Conservation (phyloP, 2,888 invertebrate genomes). For the Geotrupes spiniger region DNA sequence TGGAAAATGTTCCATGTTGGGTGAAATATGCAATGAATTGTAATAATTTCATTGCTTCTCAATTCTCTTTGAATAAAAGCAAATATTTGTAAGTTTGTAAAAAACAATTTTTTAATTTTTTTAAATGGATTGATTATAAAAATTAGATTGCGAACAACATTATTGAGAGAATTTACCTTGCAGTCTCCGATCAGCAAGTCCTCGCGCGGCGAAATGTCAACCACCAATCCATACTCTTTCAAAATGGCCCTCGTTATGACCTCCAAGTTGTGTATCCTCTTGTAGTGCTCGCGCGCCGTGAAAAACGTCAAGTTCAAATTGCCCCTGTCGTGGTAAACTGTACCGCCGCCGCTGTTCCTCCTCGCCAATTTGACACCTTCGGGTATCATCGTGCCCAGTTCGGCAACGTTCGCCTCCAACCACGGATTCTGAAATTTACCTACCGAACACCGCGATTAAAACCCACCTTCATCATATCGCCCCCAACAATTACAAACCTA, state of each 20-base stretch:
- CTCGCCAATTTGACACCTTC: slow-evolving; percentile 63
- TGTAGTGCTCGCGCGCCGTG: slow-evolving; percentile 76
- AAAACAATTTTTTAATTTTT: not conserved
- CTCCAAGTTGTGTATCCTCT: slow-evolving; percentile 83
- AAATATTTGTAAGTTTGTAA: not conserved
- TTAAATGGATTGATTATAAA: too few relatives aligned
- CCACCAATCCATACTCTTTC: slow-evolving; percentile 75
- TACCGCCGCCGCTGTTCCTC: slow-evolving; percentile 93
- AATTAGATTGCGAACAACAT: not conserved
- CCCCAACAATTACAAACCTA: slow-evolving; percentile 60
- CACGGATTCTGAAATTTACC: slow-evolving; percentile 97
- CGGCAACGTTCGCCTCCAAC: slow-evolving; percentile 79
- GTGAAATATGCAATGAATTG: too few relatives aligned
- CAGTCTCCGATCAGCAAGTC: slow-evolving; percentile 80
- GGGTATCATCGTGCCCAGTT: slow-evolving; percentile 42
- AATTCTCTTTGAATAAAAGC: not conserved
- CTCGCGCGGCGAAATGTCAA: slow-evolving; percentile 76
- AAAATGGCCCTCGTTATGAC: slow-evolving; percentile 80
- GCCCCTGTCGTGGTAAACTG: slow-evolving; percentile 94
- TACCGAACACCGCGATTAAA: slow-evolving; percentile 80
- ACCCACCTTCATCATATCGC: too few relatives aligned
- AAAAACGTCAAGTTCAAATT: slow-evolving; percentile 93
- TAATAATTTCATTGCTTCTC: not conserved
- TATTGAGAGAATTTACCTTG: slow-evolving; percentile 61
- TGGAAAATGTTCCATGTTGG: too few relatives aligned